Evolutionary conservation across 2,888 invertebrate genomes (phyloP).

Genomic region (Drosophila helvetica): DNA sequence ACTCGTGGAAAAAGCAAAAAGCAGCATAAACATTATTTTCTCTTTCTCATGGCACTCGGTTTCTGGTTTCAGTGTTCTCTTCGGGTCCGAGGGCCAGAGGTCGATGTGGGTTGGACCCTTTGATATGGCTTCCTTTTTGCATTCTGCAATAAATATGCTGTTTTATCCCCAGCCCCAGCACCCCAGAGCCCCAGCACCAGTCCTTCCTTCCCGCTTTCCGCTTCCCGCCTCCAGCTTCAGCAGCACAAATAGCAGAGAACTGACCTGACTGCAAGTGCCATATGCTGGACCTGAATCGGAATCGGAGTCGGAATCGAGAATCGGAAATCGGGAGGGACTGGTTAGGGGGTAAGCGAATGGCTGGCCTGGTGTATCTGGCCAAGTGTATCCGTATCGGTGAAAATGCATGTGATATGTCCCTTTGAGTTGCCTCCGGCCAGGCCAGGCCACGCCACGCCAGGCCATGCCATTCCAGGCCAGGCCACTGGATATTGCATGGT

Average conservation of each 20-base stretch:
- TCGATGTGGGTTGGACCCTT: slow-evolving; percentile 52
- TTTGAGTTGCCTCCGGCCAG: slow-evolving; percentile 16
- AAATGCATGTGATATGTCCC: slow-evolving; percentile 23
- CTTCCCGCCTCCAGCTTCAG: too few species aligned
- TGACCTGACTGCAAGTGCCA: slow-evolving; percentile 33
- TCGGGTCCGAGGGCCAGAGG: slow-evolving; percentile 16
- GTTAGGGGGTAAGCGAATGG: too few species aligned
- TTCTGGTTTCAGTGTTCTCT: slow-evolving; percentile 41
- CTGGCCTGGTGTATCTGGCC: too few species aligned
- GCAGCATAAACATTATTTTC: slow-evolving; percentile 80
- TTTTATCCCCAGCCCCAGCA: slow-evolving; percentile 58
- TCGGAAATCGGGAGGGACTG: slow-evolving; percentile 13
- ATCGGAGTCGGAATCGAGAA: slow-evolving; percentile 4
- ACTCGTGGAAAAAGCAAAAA: slow-evolving; percentile 75
- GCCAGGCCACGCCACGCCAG: neutral
- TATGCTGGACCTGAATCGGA: slow-evolving; percentile 14
- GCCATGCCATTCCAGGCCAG: neutral
- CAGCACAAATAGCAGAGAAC: slow-evolving; percentile 32
- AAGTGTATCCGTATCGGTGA: slow-evolving; percentile 7
- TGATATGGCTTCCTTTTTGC: slow-evolving; percentile 76
- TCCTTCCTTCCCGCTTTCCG: too few species aligned
- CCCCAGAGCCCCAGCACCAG: too few species aligned
- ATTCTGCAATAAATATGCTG: slow-evolving; percentile 80
- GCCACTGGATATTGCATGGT: neutral
- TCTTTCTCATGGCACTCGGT: slow-evolving; percentile 61